Conservation (phyloP, 2,888 invertebrate genomes). For the Panzeria rudis region DNA sequence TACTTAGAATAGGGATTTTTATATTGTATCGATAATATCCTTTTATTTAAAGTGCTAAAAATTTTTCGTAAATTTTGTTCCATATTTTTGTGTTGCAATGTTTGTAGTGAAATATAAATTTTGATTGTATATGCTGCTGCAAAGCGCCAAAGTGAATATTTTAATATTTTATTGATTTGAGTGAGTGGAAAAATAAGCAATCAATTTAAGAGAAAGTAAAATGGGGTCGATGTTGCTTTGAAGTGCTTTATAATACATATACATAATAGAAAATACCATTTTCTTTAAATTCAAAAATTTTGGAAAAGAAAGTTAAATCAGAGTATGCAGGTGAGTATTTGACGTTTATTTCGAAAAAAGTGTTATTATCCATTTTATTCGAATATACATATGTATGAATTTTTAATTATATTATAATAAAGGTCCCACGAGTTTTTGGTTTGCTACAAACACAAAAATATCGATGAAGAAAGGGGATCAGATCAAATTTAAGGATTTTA, state of each 20-base stretch:
- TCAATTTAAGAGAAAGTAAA: neutral
- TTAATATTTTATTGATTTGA: neutral
- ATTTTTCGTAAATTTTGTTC: neutral
- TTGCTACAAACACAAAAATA: too few species aligned
- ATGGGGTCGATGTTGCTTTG: neutral
- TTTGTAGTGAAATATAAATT: neutral
- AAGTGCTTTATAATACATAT: neutral
- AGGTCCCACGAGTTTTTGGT: too few species aligned
- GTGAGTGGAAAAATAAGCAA: neutral
- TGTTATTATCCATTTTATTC: too few species aligned
- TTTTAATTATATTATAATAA: too few species aligned
- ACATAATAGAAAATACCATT: neutral
- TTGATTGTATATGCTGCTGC: neutral
- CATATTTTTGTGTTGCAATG: neutral
- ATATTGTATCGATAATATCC: neutral
- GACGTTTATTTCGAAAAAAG: neutral
- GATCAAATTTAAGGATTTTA: too few species aligned
- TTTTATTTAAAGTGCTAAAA: neutral
- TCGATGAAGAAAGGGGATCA: too few species aligned
- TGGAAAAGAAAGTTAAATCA: too few species aligned
- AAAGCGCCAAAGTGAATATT: neutral
- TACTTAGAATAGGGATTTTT: too few species aligned
- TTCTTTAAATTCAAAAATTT: too few species aligned
- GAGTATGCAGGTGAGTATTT: neutral
- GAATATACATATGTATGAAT: too few species aligned